Percentiles rank a stretch among this genome's conserved stretches.
Conservation (phyloP, 2,113 vertebrate genomes). For the Dicaeum eximium region DNA sequence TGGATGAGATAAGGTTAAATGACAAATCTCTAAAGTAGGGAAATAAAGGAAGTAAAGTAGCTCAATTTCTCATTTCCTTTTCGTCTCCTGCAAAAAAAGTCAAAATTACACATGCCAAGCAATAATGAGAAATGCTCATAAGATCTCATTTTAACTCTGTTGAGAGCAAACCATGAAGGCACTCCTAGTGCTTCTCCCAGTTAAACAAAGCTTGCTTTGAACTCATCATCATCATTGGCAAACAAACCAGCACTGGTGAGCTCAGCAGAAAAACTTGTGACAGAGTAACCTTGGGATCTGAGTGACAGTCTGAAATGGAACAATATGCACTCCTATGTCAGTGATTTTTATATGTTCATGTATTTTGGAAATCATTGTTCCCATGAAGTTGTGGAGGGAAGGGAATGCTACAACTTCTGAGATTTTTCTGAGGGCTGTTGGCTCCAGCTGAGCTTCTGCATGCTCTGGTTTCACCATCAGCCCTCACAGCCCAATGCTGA, state of each 20-base stretch:
- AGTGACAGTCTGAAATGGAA: neutral
- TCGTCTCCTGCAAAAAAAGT: neutral
- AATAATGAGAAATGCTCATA: neutral
- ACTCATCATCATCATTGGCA: neutral
- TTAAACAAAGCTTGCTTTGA: neutral
- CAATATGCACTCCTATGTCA: neutral
- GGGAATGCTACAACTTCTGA: neutral
- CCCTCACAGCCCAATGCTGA: neutral
- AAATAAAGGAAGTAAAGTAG: slow-evolving; percentile 26
- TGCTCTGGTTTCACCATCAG: neutral
- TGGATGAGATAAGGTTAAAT: slow-evolving; percentile 40
- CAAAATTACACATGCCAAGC: neutral
- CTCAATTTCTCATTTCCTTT: slow-evolving; percentile 44
- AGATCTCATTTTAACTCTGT: neutral
- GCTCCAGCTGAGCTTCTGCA: neutral
- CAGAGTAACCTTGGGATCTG: neutral
- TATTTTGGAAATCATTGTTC: neutral
- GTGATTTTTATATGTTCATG: neutral
- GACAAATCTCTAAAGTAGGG: neutral
- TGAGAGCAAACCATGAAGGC: neutral
- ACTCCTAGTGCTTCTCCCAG: neutral
- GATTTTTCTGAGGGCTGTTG: neutral
- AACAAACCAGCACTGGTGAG: neutral
- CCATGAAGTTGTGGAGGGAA: neutral
- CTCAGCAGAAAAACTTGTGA: neutral